Conservation (phyloP, 2,113 vertebrate genomes). For the Garra rufa region DNA sequence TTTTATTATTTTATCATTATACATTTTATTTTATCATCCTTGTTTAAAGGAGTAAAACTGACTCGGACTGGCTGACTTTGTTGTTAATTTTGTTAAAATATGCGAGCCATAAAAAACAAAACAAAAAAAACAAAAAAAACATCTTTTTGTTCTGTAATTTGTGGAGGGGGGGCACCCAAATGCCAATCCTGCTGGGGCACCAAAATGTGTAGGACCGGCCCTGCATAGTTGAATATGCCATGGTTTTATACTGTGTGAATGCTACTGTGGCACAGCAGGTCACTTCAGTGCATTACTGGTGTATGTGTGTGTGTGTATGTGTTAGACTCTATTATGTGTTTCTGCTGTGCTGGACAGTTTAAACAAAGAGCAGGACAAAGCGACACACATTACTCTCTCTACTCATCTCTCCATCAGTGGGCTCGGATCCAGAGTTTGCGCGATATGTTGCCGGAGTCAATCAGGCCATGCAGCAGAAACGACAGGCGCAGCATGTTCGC, state of each 20-base stretch:
- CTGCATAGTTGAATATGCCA: neutral
- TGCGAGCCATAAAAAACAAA: too few species aligned
- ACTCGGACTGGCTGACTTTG: too few species aligned
- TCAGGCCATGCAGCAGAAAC: constrained; percentile 98
- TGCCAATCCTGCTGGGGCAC: too few species aligned
- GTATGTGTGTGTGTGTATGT: neutral
- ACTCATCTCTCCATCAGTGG: constrained; percentile 78
- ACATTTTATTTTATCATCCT: too few species aligned
- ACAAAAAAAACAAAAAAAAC: too few species aligned
- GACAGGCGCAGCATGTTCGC: constrained; percentile 91
- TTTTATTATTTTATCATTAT: too few species aligned
- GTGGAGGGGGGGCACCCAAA: too few species aligned
- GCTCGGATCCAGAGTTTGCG: constrained; percentile 97
- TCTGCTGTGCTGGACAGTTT: constrained; percentile 52
- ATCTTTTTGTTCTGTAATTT: too few species aligned
- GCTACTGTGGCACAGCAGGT: neutral
- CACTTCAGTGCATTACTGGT: neutral
- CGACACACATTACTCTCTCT: neutral
- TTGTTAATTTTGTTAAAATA: too few species aligned
- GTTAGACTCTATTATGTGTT: constrained; percentile 38
- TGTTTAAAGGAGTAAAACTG: too few species aligned
- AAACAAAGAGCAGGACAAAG: constrained; percentile 46
- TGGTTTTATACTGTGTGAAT: neutral
- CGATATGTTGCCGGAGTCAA: constrained; percentile 97
- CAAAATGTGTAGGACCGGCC: too few species aligned